phyloP scores from a whole-genome alignment of 1,140 invertebrate genomes.

The Laodelphax striatellus region DNA sequence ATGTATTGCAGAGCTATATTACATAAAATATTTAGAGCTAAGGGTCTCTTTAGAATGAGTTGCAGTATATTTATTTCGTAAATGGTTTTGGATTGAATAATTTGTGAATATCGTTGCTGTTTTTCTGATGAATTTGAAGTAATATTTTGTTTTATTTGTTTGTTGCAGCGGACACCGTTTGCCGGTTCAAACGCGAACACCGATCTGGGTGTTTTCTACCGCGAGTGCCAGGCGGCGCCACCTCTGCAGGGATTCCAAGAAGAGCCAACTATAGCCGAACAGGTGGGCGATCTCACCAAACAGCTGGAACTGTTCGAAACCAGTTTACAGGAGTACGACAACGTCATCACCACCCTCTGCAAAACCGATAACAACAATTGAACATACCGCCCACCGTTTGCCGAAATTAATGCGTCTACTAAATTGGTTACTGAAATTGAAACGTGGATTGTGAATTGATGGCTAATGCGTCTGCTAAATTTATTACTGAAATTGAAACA shows the following conservation, averaged over 20 bases:
- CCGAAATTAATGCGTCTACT: too few species aligned
- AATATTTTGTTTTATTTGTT: background rate
- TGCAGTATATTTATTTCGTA: too few species aligned
- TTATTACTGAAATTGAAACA: too few species aligned
- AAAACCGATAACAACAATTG: slow-evolving; percentile 34
- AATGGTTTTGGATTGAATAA: too few species aligned
- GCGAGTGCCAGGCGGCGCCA: slow-evolving; percentile 65
- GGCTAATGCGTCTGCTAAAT: too few species aligned
- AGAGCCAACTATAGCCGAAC: slow-evolving; percentile 43
- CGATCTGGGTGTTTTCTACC: slow-evolving; percentile 64
- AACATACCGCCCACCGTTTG: background rate
- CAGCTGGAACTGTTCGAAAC: slow-evolving; percentile 64
- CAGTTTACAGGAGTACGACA: slow-evolving; percentile 59
- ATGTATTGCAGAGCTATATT: too few species aligned
- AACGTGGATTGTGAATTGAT: too few species aligned
- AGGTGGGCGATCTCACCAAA: slow-evolving; percentile 53
- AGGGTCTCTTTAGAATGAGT: too few species aligned
- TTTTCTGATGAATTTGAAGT: too few species aligned
- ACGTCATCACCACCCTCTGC: slow-evolving; percentile 51
- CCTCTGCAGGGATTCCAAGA: slow-evolving; percentile 50
- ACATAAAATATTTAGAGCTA: too few species aligned
- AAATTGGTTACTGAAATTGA: too few species aligned
- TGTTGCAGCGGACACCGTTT: slow-evolving; percentile 46
- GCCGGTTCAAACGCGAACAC: slow-evolving; percentile 41
- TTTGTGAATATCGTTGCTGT: too few species aligned